phyloP scores from a whole-genome alignment of 2,113 vertebrate species.

The Pavo muticus region DNA sequence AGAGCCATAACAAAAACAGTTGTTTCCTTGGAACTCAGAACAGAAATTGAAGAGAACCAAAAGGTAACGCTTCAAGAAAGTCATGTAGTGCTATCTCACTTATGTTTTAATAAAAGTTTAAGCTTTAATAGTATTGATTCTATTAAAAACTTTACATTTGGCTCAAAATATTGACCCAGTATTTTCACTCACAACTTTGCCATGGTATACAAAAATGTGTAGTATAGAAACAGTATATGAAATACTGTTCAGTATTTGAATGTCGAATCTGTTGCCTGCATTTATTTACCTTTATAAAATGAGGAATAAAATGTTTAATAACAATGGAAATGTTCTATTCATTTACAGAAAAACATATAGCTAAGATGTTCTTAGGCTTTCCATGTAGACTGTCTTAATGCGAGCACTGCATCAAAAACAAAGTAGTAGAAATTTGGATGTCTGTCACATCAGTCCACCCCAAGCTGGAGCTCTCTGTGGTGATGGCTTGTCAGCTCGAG shows the following conservation, averaged over 20 bases:
- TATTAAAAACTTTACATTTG: background rate
- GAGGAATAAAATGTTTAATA: background rate
- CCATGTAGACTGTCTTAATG: background rate
- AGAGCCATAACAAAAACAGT: slow-evolving; percentile 95
- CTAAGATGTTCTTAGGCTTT: background rate
- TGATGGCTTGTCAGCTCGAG: background rate
- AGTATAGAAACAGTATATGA: too few relatives aligned
- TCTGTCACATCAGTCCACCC: background rate
- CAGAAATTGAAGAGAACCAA: slow-evolving; percentile 95
- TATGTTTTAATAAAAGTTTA: background rate
- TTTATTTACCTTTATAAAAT: background rate
- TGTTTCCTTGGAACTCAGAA: slow-evolving; percentile 89
- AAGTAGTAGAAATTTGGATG: background rate
- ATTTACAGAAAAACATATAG: background rate
- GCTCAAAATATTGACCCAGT: background rate
- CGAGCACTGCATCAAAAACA: background rate
- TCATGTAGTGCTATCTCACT: background rate
- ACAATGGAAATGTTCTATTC: background rate
- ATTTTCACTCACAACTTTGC: background rate
- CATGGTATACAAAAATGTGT: background rate
- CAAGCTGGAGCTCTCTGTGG: background rate
- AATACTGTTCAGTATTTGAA: background rate
- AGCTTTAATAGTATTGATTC: background rate
- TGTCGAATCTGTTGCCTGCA: background rate
- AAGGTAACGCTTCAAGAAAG: slow-evolving; percentile 83